phyloP scores from a whole-genome alignment of 2,797 vertebrate species.

The Philypnodon macrostomus region DNA sequence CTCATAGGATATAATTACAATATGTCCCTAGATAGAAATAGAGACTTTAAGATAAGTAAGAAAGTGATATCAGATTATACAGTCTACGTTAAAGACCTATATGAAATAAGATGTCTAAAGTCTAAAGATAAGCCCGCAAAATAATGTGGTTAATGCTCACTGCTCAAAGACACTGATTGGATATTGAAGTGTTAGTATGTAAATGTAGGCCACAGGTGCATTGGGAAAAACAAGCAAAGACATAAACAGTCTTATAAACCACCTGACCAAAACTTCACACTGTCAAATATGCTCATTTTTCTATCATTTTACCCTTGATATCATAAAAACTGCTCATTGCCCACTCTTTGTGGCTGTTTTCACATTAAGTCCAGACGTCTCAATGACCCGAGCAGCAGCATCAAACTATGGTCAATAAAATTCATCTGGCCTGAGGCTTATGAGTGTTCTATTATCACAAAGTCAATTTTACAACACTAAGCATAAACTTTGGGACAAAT shows the following conservation, averaged over 20 bases:
- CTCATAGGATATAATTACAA: background rate
- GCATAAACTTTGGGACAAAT: too few species aligned
- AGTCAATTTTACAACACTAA: constrained; percentile 47
- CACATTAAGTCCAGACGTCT: constrained; percentile 33
- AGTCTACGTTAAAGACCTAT: constrained; percentile 23
- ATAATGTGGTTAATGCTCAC: constrained; percentile 20
- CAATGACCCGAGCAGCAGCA: constrained; percentile 55
- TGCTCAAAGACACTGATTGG: constrained; percentile 31
- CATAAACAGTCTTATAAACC: constrained; percentile 8
- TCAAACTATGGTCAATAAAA: constrained; percentile 58
- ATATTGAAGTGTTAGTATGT: constrained; percentile 38
- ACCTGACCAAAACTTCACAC: too few species aligned
- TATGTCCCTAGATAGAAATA: constrained; percentile 22
- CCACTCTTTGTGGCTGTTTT: background rate
- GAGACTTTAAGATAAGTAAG: constrained; percentile 9
- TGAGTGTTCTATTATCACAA: constrained; percentile 34
- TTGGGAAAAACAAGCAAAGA: constrained; percentile 35
- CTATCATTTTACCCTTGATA: too few species aligned
- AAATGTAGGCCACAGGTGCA: constrained; percentile 32
- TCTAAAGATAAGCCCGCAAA: constrained; percentile 24
- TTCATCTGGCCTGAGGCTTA: constrained; percentile 38
- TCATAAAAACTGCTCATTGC: too few species aligned
- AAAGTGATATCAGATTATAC: constrained; percentile 19
- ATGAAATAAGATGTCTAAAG: constrained; percentile 15
- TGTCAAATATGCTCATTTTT: too few species aligned